Evolutionary conservation across 2,113 vertebrate species (phyloP), one percentile per base, ranked within the genome.

Genomic region (Cariama cristata): DNA sequence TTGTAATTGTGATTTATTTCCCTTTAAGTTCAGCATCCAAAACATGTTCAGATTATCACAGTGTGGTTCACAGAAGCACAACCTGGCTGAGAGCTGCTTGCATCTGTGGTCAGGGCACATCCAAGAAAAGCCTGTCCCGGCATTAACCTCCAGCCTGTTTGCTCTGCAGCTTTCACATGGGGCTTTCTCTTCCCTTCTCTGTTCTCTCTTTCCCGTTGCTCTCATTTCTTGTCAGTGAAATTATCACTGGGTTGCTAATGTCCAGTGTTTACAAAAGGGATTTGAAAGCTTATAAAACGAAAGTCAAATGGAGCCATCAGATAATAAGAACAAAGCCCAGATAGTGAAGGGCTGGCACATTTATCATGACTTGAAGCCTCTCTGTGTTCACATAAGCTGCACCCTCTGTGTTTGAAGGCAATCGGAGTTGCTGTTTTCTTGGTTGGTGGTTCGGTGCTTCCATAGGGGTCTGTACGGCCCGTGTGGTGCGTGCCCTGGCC

Each of bases 281-380:
- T 56, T 71, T 96, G 95, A 96, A 96, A 95, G 95, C 85, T 88
- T 93, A 47, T 89, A 96, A 96, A 97, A 96, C 84, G 88, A 79
- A 97, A 97, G 97, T 97, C 97, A 97, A 96, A 97, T 56, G 96
- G 94, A 98, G 95, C 90, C 93, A 97, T 97, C 97, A 95, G 97
- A 97, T 98, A 97, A 79, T 76, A 67, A 22, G 87, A 96, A n/a
- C 95, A 81, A 90, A 97, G 91, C 80, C 20, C 63, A 80, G 94
- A 97, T 93, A 97, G 95, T 0, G 74, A 47, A 86, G 71, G 85
- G 82, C 96, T 96, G 95, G 87, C 82, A 32, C 94, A 96, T 98
- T 96, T 60, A 92, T 97, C 97, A 94, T 79, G 81, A 2, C 82
- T 94, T 63, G 87, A 96, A 97, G 86, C 82, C 64, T 96, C 79